phyloP scores from a whole-genome alignment of 2,113 vertebrate genomes.

The Saguinus imperator region DNA sequence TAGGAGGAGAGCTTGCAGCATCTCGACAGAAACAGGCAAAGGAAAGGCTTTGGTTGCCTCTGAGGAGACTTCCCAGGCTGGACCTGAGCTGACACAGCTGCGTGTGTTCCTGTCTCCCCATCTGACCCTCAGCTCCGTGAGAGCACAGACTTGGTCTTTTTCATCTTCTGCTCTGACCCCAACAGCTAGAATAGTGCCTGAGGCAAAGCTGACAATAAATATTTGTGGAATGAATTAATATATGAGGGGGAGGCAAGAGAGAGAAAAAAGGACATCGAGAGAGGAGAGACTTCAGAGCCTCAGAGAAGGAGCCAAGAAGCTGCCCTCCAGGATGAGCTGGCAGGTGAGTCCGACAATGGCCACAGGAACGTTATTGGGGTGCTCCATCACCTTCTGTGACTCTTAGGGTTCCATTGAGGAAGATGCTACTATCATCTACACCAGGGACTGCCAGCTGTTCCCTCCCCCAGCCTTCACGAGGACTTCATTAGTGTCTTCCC shows the following conservation, averaged over 20 bases:
- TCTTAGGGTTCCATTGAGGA: not conserved
- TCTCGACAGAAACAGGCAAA: not conserved
- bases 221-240: not conserved
- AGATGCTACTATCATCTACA: not conserved
- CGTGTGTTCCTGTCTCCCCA: not conserved
- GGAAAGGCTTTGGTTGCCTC: not conserved
- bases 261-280: not conserved
- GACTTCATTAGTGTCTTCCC: not conserved
- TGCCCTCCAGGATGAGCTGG: not conserved
- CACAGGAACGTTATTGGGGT: not conserved
- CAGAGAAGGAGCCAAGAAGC: not conserved
- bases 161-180: no score
- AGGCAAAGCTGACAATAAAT: not conserved
- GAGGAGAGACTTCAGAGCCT: not conserved
- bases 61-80: not conserved
- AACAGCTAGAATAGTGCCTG: no score
- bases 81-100: not conserved
- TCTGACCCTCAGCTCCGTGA: not conserved
- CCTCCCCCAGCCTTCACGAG: no score
- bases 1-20: not conserved
- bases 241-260: no score
- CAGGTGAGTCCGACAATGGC: not conserved
- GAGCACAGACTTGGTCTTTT: not conserved
- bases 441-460: not conserved
- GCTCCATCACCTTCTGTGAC: not conserved